Evolutionary conservation across 2,888 invertebrate genomes (phyloP).

Genomic region (Axea sp.): DNA sequence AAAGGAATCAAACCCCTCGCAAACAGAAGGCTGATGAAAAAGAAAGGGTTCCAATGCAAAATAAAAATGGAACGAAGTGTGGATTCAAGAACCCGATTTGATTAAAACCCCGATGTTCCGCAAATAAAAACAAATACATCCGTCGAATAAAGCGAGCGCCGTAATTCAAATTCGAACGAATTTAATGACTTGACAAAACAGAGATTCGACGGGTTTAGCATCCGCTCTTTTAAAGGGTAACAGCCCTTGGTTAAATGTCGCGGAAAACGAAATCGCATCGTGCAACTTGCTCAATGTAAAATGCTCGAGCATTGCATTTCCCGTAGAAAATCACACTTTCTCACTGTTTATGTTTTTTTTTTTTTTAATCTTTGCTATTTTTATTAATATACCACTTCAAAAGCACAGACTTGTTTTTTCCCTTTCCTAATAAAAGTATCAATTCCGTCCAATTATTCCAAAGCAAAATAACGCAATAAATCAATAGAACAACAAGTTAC

Average conservation of each 20-base stretch:
- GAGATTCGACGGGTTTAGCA: slow-evolving; percentile 12
- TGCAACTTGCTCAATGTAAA: too few species aligned
- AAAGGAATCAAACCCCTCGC: too few species aligned
- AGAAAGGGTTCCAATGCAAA: background rate
- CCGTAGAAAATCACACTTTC: too few species aligned
- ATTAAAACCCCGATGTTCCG: slow-evolving; percentile 32
- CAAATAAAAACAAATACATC: slow-evolving; percentile 45
- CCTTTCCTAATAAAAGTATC: too few species aligned
- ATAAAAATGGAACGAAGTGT: background rate
- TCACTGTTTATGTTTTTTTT: too few species aligned
- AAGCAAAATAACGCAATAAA: too few species aligned
- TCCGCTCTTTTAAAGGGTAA: slow-evolving; percentile 20
- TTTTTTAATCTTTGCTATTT: too few species aligned
- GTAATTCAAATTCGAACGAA: slow-evolving; percentile 50
- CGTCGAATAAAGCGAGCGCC: slow-evolving; percentile 13
- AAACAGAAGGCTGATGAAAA: slow-evolving; percentile 20
- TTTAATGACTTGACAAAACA: slow-evolving; percentile 55
- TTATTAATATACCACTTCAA: too few species aligned
- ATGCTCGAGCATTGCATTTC: too few species aligned
- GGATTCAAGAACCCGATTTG: slow-evolving; percentile 7
- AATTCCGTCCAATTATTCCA: too few species aligned
- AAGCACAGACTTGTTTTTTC: too few species aligned
- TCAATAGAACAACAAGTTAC: too few species aligned
- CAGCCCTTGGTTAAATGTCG: slow-evolving; percentile 50
- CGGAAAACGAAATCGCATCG: slow-evolving; percentile 42